Evolutionary conservation across 2,797 vertebrate genomes (phyloP).

Genomic region (Diglossa cyanea): DNA sequence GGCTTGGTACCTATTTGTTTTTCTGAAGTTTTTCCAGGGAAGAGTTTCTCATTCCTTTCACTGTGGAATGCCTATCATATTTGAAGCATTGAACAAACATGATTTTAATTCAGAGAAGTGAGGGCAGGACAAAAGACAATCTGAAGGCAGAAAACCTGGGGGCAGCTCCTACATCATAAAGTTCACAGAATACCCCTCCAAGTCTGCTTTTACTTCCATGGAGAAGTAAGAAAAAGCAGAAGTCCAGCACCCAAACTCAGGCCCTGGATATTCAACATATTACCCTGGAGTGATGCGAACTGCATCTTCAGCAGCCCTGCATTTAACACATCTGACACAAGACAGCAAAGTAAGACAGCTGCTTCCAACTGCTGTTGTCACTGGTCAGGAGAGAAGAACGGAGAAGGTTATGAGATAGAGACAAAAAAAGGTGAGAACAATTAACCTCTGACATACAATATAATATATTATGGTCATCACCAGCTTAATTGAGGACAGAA

Average conservation of each 20-base stretch:
- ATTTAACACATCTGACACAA: not conserved
- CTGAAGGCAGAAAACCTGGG: not conserved
- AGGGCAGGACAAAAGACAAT: not conserved
- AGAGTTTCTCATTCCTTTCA: not conserved
- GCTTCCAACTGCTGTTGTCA: not conserved
- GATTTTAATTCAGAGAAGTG: not conserved
- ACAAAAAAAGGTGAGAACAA: not conserved
- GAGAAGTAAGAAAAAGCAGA: not conserved
- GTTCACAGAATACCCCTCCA: not conserved
- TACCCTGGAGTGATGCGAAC: not conserved
- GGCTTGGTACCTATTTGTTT: not conserved
- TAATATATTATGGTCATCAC: not conserved
- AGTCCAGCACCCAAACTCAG: not conserved
- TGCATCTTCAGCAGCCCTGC: not conserved
- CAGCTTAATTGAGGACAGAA: not conserved
- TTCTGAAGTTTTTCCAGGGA: not conserved
- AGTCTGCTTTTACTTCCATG: not conserved
- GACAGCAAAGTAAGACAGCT: not conserved
- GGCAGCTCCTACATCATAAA: not conserved
- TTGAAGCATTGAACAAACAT: not conserved
- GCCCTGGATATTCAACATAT: not conserved
- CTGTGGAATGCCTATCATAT: not conserved
- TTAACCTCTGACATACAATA: conserved; percentile 21
- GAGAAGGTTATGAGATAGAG: not conserved
- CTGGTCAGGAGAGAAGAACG: not conserved